A percentile compares a stretch with the other conserved stretches of the same genome.
phyloP scores from a whole-genome alignment of 2,888 invertebrate genomes.

The Dynastes maya region DNA sequence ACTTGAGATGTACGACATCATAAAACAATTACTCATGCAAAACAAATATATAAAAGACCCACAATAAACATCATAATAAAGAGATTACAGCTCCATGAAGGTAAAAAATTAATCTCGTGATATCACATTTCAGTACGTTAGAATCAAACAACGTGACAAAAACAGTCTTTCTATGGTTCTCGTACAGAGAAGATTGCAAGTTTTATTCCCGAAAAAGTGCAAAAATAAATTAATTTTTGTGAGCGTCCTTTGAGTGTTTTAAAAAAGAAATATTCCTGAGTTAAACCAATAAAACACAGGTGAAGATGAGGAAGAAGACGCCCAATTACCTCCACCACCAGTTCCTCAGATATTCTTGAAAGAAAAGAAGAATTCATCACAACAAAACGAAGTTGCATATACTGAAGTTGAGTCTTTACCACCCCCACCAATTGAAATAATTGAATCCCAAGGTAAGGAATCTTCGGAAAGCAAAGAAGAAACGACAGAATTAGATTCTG shows the following conservation, averaged over 20 bases:
- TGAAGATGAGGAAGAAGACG: neutral
- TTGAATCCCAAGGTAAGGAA: slow-evolving; percentile 6
- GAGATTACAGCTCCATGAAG: slow-evolving; percentile 6
- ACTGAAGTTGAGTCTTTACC: neutral
- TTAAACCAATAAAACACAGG: neutral
- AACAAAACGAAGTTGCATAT: neutral
- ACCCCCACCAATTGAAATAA: neutral
- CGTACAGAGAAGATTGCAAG: no score
- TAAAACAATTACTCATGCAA: neutral
- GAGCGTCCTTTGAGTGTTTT: neutral
- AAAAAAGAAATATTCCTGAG: neutral
- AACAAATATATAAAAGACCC: neutral
- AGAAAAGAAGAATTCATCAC: neutral
- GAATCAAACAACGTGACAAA: no score
- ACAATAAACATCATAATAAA: neutral
- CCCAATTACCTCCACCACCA: neutral
- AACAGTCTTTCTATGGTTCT: no score
- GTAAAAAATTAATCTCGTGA: slow-evolving; percentile 3
- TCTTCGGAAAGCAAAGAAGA: neutral
- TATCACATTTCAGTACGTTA: neutral
- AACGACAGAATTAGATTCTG: neutral
- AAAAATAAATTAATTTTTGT: slow-evolving; percentile 5
- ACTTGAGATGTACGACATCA: neutral
- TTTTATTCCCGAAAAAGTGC: neutral
- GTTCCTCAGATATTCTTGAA: neutral